A percentile compares a stretch with the other conserved stretches of the same genome.
Evolutionary conservation across 2,797 vertebrate species (phyloP).

Genomic region (Gymnoscopelus microlampas): DNA sequence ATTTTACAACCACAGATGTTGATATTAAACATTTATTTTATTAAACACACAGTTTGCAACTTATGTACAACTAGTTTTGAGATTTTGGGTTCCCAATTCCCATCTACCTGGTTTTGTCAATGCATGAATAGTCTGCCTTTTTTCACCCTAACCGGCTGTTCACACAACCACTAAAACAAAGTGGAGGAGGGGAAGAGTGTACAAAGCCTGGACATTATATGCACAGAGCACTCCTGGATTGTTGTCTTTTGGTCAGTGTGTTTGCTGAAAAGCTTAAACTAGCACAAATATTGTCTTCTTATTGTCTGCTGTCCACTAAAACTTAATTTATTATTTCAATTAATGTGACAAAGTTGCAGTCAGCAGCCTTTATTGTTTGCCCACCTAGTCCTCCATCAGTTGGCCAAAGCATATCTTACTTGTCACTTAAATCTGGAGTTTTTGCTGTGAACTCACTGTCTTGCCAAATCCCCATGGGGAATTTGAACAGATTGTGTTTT

Average conservation of each 20-base stretch:
- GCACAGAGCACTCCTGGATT: constrained; percentile 40
- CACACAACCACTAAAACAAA: constrained; percentile 62
- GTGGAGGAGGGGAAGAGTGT: constrained; percentile 70
- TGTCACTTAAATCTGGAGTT: constrained; percentile 57
- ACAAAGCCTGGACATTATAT: constrained; percentile 55
- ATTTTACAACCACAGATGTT: constrained; percentile 14
- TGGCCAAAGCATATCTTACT: constrained; percentile 45
- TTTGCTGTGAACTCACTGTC: constrained; percentile 65
- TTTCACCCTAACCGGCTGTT: constrained; percentile 58
- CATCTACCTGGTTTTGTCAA: constrained; percentile 50
- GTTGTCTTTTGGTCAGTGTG: constrained; percentile 14
- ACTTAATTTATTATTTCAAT: background rate
- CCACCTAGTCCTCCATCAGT: constrained; percentile 35
- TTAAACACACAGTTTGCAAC: constrained; percentile 40
- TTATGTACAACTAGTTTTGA: constrained; percentile 24
- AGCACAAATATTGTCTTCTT: background rate
- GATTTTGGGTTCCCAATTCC: constrained; percentile 30
- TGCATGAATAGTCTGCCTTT: constrained; percentile 48
- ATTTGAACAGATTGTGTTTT: constrained; percentile 77
- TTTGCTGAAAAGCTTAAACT: background rate
- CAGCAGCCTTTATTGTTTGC: constrained; percentile 1
- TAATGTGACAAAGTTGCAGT: background rate
- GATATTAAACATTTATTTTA: background rate
- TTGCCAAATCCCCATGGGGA: constrained; percentile 76
- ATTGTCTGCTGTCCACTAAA: background rate